phyloP scores from a whole-genome alignment of 1,140 invertebrate species.

The Gryllus bimaculatus region DNA sequence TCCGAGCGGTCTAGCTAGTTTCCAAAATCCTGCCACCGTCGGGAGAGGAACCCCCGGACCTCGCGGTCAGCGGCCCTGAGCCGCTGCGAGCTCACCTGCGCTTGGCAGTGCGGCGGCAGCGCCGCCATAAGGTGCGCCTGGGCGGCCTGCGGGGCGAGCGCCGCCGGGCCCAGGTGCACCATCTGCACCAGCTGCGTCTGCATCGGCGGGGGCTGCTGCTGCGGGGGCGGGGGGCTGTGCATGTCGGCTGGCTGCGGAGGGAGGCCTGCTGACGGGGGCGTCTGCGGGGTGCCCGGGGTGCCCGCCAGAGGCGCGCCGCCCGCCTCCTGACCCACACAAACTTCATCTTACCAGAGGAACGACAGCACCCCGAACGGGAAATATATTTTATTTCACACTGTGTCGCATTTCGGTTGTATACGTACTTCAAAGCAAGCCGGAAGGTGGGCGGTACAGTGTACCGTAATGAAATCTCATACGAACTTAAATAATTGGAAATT shows the following conservation, averaged over 20 bases:
- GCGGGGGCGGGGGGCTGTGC: neutral
- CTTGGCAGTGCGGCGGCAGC: neutral
- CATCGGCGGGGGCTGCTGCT: neutral
- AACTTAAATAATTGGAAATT: too few relatives aligned
- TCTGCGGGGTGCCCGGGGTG: neutral
- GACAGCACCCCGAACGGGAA: neutral
- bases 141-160: neutral
- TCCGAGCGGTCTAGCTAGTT: neutral
- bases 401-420: too few relatives aligned
- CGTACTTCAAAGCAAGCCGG: too few relatives aligned
- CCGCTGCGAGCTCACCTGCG: neutral
- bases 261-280: neutral
- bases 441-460: too few relatives aligned
- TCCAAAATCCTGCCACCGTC: neutral
- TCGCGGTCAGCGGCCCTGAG: neutral
- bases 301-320: too few relatives aligned
- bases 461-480: too few relatives aligned
- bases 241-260: neutral
- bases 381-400: neutral
- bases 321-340: neutral
- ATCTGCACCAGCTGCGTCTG: neutral
- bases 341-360: neutral
- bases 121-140: neutral
- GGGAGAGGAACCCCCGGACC: too few relatives aligned
- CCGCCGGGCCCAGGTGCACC: neutral